Percentiles rank a stretch among this genome's conserved stretches.
phyloP scores from a whole-genome alignment of 2,113 vertebrate species.

The Rhodinocichla rosea region DNA sequence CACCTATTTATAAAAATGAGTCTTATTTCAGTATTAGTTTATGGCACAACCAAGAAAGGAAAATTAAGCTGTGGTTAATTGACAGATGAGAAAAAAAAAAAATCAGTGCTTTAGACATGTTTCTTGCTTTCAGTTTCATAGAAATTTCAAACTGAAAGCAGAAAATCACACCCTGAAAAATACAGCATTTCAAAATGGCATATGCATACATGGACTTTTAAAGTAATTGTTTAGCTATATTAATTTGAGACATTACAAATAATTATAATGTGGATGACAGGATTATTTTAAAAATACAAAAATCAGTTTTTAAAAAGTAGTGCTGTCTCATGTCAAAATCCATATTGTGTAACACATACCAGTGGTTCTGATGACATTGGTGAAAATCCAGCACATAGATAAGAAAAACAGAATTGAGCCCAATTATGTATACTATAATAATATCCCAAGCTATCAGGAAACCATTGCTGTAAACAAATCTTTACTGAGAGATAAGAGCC shows the following conservation, averaged over 20 bases:
- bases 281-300: not conserved
- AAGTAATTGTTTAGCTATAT: not conserved
- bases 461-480: slow-evolving; percentile 54
- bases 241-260: not conserved
- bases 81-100: slow-evolving; percentile 25
- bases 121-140: slow-evolving; percentile 41
- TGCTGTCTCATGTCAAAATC: not conserved
- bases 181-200: not conserved
- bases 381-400: not conserved
- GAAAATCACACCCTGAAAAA: slow-evolving; percentile 55
- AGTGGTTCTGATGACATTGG: not conserved
- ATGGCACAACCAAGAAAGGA: slow-evolving; percentile 63
- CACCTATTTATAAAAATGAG: not conserved
- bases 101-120: slow-evolving; percentile 24
- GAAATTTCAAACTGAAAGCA: slow-evolving; percentile 48
- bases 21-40: slow-evolving; percentile 1
- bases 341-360: not conserved
- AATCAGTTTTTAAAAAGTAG: not conserved
- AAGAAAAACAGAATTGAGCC: slow-evolving; percentile 10
- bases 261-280: not conserved
- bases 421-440: not conserved
- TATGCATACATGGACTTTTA: not conserved
- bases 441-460: slow-evolving; percentile 34
- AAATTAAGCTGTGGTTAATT: slow-evolving; percentile 1
- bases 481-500: slow-evolving; percentile 65